Percentiles rank a stretch among this genome's conserved stretches.
These are phyloP conservation scores for Triops cancriformis DNA, from an alignment of 1,140 invertebrate genomes.

Conservation along the genomic window DNA sequence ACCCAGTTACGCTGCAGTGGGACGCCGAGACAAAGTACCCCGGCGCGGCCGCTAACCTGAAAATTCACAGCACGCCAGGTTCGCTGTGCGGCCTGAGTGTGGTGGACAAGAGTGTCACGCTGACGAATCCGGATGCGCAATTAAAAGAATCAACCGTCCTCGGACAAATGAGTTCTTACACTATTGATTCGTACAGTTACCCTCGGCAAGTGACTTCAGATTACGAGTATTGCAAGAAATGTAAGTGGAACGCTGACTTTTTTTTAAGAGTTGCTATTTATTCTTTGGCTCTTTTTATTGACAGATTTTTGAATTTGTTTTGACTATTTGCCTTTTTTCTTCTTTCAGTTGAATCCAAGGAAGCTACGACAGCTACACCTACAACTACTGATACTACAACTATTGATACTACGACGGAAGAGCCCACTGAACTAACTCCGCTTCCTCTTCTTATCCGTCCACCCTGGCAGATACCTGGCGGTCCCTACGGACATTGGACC, in stretches of 20 bases:
- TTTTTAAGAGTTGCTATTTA: too few species aligned
- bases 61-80: constrained; percentile 44
- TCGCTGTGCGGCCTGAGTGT: constrained; percentile 52
- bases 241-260: constrained; percentile 30
- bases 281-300: too few species aligned
- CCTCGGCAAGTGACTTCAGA: constrained; percentile 39
- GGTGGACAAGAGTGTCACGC: constrained; percentile 50
- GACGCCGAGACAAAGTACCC: constrained; percentile 42
- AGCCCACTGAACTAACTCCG: neutral
- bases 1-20: constrained; percentile 44
- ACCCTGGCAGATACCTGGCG: neutral
- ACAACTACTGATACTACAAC: neutral
- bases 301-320: too few species aligned
- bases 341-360: neutral
- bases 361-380: neutral
- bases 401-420: neutral
- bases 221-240: constrained; percentile 33
- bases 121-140: constrained; percentile 39
- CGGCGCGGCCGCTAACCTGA: constrained; percentile 43
- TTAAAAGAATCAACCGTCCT: constrained; percentile 38
- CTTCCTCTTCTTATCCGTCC: neutral
- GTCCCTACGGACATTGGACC: neutral
- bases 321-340: too few species aligned
- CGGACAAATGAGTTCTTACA: constrained; percentile 38
- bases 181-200: constrained; percentile 35